phyloP scores from a whole-genome alignment of 2,888 invertebrate genomes.

The Mantis religiosa region DNA sequence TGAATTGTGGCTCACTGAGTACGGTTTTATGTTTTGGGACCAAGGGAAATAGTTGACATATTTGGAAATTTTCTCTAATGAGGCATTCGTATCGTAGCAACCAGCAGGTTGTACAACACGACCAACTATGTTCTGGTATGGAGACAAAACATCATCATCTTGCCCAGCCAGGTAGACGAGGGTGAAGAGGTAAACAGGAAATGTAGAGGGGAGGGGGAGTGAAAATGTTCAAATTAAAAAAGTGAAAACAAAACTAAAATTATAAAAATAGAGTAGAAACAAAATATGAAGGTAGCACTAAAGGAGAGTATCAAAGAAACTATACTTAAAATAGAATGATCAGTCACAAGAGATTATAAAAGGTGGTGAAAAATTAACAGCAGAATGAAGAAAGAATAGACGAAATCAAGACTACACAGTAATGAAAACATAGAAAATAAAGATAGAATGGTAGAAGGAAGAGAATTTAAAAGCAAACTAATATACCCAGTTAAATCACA shows the following conservation, averaged over 20 bases:
- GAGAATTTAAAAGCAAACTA: not conserved
- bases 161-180: not conserved
- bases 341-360: too few relatives aligned
- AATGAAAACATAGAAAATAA: not conserved
- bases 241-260: not conserved
- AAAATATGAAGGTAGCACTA: too few relatives aligned
- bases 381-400: too few relatives aligned
- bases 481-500: too few relatives aligned
- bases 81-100: not conserved
- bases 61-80: slow-evolving; percentile 15
- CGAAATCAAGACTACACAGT: not conserved
- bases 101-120: not conserved
- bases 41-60: slow-evolving; percentile 13
- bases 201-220: not conserved
- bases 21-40: not conserved
- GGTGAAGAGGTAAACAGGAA: not conserved
- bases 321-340: too few relatives aligned
- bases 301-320: too few relatives aligned
- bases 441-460: not conserved
- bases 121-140: not conserved
- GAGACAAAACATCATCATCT: not conserved
- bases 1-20: not conserved
- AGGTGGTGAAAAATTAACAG: too few relatives aligned
- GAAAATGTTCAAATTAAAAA: not conserved
- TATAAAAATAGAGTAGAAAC: not conserved